Percentiles rank a stretch among this genome's conserved stretches.
phyloP scores from a whole-genome alignment of 1,140 invertebrate genomes.

The Leptinotarsa texana region DNA sequence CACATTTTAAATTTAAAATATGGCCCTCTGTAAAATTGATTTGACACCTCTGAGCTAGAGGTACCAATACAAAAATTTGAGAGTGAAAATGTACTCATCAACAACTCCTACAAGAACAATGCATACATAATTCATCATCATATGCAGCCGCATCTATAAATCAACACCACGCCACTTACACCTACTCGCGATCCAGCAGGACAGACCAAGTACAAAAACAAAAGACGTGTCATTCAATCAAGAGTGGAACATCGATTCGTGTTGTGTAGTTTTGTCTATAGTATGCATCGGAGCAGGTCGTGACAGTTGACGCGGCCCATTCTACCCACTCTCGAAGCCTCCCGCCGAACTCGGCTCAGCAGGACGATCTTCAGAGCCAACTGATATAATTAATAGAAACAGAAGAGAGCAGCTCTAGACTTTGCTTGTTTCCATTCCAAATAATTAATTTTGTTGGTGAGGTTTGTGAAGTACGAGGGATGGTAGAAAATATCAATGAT shows the following conservation, averaged over 20 bases:
- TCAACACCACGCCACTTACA: neutral
- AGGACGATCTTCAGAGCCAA: slow-evolving; percentile 23
- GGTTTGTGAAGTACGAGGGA: neutral
- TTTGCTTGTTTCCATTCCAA: slow-evolving; percentile 1
- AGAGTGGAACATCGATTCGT: slow-evolving; percentile 27
- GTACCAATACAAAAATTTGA: no score
- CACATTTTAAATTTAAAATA: no score
- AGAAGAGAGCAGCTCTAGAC: slow-evolving; percentile 24
- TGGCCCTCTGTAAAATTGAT: no score
- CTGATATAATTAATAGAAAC: slow-evolving; percentile 35
- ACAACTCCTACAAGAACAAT: no score
- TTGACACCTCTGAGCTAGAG: no score
- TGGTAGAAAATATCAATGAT: neutral
- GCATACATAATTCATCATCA: no score
- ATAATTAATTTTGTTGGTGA: slow-evolving; percentile 11
- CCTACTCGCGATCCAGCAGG: neutral
- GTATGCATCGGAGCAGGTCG: slow-evolving; percentile 23
- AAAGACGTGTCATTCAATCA: slow-evolving; percentile 30
- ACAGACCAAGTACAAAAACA: slow-evolving; percentile 17
- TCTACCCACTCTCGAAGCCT: slow-evolving; percentile 29
- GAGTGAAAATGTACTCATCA: no score
- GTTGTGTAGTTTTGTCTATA: slow-evolving; percentile 33
- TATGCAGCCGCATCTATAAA: no score
- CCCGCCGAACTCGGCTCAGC: slow-evolving; percentile 22
- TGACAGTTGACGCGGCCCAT: slow-evolving; percentile 28